Evolutionary conservation across 2,113 vertebrate genomes (phyloP), one percentile per base, ranked within the genome.

Genomic region (Caretta caretta): DNA sequence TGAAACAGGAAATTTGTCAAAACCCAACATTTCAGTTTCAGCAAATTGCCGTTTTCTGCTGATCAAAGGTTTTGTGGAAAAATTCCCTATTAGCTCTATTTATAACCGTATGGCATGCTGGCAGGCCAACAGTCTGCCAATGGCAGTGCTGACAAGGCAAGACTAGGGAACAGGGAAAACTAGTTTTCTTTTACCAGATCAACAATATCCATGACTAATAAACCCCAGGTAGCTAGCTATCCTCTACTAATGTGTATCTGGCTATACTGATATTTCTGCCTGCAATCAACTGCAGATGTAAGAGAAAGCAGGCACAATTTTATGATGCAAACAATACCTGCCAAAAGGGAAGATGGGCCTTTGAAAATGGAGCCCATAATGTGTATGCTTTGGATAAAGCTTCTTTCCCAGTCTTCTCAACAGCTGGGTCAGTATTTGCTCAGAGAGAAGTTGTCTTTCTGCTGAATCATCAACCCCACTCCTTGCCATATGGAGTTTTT

Each of bases 41-140:
- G 2, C 51, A 82, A 13, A n/a, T 42, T 16, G 31, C 5, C 8
- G 0, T 6, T 54, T 54, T 53, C 56, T 78, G 57, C 0, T 9
- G 0, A 65, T 65, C 16, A 65, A 65, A 65, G 14, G 59, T 65
- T 65, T 65, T 65, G 59, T 17, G 13, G 31, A 1, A 49, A 84
- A 84, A 5, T 69, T 91, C 22, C 76, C 83, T 1, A 42, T 11
- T 49, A 83, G 79, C 27, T 59, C 6, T 1, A 19, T 59, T 80
- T 50, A 51, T 80, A 94, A 49, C 72, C 59, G 31, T 8, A 27
- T 20, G 46, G 65, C 42, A 9, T 9, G 20, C 7, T n/a, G 3
- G 2, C 38, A 80, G 49, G 6, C 4, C 42, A 46, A 50, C 10
- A 29, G 20, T 14, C 38, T 69, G 29, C n/a, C 59, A 80, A 24